phyloP scores from a whole-genome alignment of 1,140 invertebrate genomes.

The Dendrolimus kikuchii region DNA sequence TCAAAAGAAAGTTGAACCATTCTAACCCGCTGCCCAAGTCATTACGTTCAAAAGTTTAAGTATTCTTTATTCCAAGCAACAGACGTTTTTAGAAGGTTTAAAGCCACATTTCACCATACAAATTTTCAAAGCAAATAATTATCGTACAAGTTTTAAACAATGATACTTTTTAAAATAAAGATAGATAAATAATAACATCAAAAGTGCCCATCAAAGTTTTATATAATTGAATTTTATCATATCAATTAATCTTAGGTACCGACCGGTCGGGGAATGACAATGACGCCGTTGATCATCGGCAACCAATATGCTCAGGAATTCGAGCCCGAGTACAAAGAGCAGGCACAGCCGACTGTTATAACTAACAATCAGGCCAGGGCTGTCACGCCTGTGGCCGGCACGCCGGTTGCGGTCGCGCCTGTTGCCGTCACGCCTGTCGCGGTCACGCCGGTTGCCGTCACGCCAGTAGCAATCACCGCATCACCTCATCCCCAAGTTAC shows the following conservation, averaged over 20 bases:
- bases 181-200: too few species aligned
- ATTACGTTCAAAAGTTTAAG: too few species aligned
- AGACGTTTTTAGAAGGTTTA: too few species aligned
- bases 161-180: too few species aligned
- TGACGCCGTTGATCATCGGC: constrained; percentile 60
- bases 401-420: constrained; percentile 19
- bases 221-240: constrained; percentile 6
- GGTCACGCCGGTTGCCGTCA: too few species aligned
- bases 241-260: constrained; percentile 33
- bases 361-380: constrained; percentile 14
- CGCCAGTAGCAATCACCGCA: too few species aligned
- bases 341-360: constrained; percentile 3
- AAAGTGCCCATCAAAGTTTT: neutral
- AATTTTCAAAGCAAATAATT: too few species aligned
- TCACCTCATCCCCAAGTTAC: neutral
- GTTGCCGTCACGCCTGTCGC: constrained; percentile 9
- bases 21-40: too few species aligned
- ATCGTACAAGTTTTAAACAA: too few species aligned
- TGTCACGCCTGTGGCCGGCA: constrained; percentile 9
- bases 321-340: constrained; percentile 55
- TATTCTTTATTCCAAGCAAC: too few species aligned
- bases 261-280: constrained; percentile 44
- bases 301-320: constrained; percentile 64
- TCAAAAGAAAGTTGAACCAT: too few species aligned
- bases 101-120: too few species aligned